phyloP scores from a whole-genome alignment of 2,797 vertebrate genomes.

The Petrocephalus sullivani region DNA sequence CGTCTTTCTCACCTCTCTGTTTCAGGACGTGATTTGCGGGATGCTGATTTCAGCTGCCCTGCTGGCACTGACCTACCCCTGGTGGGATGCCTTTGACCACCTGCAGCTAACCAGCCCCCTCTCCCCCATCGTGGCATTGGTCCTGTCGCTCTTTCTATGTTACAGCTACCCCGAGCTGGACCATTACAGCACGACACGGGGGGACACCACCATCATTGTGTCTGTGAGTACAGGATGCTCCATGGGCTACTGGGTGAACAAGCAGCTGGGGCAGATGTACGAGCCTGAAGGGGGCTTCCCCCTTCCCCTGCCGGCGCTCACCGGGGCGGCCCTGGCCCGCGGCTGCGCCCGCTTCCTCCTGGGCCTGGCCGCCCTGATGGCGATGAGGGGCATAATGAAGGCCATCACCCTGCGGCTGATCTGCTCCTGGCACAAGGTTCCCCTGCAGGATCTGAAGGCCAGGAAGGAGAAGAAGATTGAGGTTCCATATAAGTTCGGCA shows the following conservation, averaged over 20 bases:
- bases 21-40: conserved; percentile 86
- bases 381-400: conserved; percentile 66
- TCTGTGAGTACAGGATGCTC: conserved; percentile 70
- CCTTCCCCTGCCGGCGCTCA: conserved; percentile 54
- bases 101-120: conserved; percentile 70
- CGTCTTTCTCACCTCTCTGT: conserved; percentile 22
- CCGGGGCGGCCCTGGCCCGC: neutral
- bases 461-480: conserved; percentile 77
- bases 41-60: conserved; percentile 64
- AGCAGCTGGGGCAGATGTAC: conserved; percentile 58
- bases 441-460: conserved; percentile 53
- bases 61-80: conserved; percentile 66
- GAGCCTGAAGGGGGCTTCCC: conserved; percentile 40
- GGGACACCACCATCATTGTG: conserved; percentile 83
- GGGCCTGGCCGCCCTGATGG: conserved; percentile 65
- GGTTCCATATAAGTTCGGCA: conserved; percentile 85
- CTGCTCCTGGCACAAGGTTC: conserved; percentile 63
- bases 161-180: conserved; percentile 83
- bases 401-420: conserved; percentile 59
- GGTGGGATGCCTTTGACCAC: conserved; percentile 74
- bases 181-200: conserved; percentile 83
- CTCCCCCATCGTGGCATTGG: conserved; percentile 65
- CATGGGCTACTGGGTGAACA: conserved; percentile 79
- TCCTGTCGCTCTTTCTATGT: conserved; percentile 70
- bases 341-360: conserved; percentile 56